These are phyloP conservation scores for Myripristis jacobus DNA, from an alignment of 2,797 vertebrate species.

Conservation along the genomic window DNA sequence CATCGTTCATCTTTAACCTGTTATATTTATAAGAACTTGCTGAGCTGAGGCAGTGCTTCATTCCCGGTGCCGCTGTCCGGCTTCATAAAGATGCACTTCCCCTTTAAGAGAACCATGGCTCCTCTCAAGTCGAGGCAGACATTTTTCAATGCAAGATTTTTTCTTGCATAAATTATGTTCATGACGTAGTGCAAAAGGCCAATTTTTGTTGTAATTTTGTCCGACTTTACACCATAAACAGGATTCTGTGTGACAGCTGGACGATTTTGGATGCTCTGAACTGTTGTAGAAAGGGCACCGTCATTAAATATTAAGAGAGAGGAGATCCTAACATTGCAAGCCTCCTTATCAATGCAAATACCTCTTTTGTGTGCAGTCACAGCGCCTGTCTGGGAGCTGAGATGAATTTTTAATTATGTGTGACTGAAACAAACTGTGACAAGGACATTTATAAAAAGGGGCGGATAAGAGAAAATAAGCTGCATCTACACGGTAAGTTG, in stretches of 20 bases:
- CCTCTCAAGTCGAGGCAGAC: conserved; percentile 85
- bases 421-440: conserved; percentile 85
- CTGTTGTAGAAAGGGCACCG: conserved; percentile 73
- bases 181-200: conserved; percentile 97
- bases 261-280: conserved; percentile 65
- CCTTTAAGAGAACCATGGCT: conserved; percentile 86
- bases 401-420: conserved; percentile 91
- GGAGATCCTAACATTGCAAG: conserved; percentile 79
- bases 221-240: conserved; percentile 78
- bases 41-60: background rate
- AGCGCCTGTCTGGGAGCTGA: conserved; percentile 87
- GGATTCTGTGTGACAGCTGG: conserved; percentile 59
- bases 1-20: background rate
- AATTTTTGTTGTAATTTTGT: conserved; percentile 87
- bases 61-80: background rate
- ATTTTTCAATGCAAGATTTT: conserved; percentile 92
- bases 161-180: conserved; percentile 99
- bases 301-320: conserved; percentile 83
- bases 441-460: conserved; percentile 77
- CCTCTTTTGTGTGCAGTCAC: conserved; percentile 87
- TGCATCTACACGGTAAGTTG: conserved; percentile 84
- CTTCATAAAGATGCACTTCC: conserved; percentile 42
- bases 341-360: conserved; percentile 89
- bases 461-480: conserved; percentile 77
- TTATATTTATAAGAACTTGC: background rate